Conservation (phyloP, 2,797 vertebrate genomes). For the Nannoperca obscura region DNA sequence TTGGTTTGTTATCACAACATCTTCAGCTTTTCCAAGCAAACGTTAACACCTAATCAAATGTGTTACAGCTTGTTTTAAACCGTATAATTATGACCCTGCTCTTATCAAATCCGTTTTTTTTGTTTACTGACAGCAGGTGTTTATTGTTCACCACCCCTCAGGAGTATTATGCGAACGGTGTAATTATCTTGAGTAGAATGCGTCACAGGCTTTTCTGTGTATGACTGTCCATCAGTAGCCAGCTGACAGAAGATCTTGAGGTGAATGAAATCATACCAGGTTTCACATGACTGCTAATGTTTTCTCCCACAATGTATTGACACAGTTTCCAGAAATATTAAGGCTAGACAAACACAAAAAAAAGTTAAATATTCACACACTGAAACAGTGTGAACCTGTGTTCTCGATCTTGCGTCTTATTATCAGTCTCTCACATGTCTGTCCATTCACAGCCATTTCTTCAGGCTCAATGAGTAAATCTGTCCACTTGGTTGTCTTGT, state of each 20-base stretch:
- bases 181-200: conserved; percentile 21
- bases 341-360: conserved; percentile 35
- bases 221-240: conserved; percentile 30
- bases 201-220: conserved; percentile 31
- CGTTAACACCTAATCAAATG: conserved; percentile 35
- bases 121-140: conserved; percentile 32
- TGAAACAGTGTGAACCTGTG: conserved; percentile 16
- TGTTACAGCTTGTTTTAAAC: conserved; percentile 24
- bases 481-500: conserved; percentile 80
- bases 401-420: conserved; percentile 28
- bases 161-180: conserved; percentile 2
- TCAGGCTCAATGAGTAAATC: conserved; percentile 73
- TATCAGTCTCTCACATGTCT: conserved; percentile 61
- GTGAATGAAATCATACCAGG: conserved; percentile 19
- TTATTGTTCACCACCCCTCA: conserved; percentile 12
- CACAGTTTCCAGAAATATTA: conserved; percentile 33
- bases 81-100: conserved; percentile 10
- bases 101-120: conserved; percentile 4
- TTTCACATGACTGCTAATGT: conserved; percentile 22
- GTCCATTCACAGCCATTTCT: conserved; percentile 50
- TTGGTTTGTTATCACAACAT: conserved; percentile 35
- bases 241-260: conserved; percentile 23
- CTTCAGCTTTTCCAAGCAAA: conserved; percentile 49
- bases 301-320: conserved; percentile 29
- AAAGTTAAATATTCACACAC: too few relatives aligned